Base-by-base conservation (phyloP, 2,113 vertebrate species). In the Planiliza haematocheilus region DNA sequence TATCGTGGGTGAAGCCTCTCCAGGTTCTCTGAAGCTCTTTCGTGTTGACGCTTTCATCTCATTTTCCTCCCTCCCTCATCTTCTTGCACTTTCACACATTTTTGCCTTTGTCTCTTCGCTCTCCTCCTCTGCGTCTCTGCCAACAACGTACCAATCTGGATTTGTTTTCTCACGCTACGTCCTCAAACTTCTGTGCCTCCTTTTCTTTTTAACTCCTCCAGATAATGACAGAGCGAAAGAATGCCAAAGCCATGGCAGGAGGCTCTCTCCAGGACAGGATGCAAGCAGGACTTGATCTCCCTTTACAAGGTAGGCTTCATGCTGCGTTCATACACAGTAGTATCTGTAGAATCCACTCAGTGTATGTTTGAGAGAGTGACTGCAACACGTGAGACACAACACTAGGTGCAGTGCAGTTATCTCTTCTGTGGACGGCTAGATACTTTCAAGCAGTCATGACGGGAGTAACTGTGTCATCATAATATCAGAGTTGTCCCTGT, bases 141-240 rank as follows among this genome's bases (percentile, higher is more conserved):
- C 34, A 14, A 8, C 6, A 37, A 11, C 56, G 13, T 51, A 61
- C 16, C 24, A 37, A 55, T 38, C 43, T 21, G 39, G 16, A 18
- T 67, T 49, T 20, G 10, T 64, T 67, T 87, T 66, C 58, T 45
- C 59, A 30, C 21, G 1, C n/a, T 57, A 52, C 61, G 77, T 75
- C 59, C 45, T 79, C 49, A 57, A 60, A 36, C 52, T 74, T 62
- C 52, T 43, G 12, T 67, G 3, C 69, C 51, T 69, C 34, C 51
- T 59, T 59, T 51, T 30, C 30, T 38, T 41, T 50, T 9, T 38
- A 30, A 50, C 46, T 55, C 18, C 61, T 78, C 43, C 76, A 99
- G 98, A 99, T 99, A 93, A 99, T 99, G 98, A 96, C 98, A 0
- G 97, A 98, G 86, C 90, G 98, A 90, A 99, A 97, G 94, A 96